Evolutionary conservation across 2,797 vertebrate species (phyloP).

Genomic region (Bucorvus abyssinicus): DNA sequence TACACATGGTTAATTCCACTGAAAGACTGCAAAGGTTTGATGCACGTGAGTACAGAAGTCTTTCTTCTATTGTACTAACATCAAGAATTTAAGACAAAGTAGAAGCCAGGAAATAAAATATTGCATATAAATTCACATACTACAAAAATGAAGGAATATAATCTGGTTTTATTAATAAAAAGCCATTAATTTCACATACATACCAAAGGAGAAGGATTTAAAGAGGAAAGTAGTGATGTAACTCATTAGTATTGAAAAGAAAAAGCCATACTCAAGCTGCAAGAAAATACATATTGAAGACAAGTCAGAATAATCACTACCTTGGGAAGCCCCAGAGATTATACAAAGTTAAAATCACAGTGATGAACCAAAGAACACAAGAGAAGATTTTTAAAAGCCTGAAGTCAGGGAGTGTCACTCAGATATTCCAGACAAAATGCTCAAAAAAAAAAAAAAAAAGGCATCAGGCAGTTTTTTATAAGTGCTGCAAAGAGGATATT

Average conservation of each 20-base stretch:
- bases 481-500: background rate
- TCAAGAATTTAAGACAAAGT: background rate
- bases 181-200: background rate
- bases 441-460: background rate
- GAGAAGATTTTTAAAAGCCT: background rate
- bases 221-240: background rate
- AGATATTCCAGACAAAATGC: background rate
- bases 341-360: background rate
- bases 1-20: background rate
- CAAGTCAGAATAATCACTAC: background rate
- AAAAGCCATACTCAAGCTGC: background rate
- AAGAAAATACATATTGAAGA: background rate
- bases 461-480: background rate
- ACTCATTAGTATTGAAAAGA: background rate
- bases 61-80: background rate
- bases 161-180: background rate
- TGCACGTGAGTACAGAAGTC: background rate
- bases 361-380: background rate
- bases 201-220: background rate
- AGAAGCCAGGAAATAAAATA: background rate
- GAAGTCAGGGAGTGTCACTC: background rate
- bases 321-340: background rate
- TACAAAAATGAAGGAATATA: background rate
- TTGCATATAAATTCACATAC: background rate
- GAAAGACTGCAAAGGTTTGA: background rate